Evolutionary conservation across 2,888 invertebrate genomes (phyloP).

Genomic region (Machimus atricapillus): DNA sequence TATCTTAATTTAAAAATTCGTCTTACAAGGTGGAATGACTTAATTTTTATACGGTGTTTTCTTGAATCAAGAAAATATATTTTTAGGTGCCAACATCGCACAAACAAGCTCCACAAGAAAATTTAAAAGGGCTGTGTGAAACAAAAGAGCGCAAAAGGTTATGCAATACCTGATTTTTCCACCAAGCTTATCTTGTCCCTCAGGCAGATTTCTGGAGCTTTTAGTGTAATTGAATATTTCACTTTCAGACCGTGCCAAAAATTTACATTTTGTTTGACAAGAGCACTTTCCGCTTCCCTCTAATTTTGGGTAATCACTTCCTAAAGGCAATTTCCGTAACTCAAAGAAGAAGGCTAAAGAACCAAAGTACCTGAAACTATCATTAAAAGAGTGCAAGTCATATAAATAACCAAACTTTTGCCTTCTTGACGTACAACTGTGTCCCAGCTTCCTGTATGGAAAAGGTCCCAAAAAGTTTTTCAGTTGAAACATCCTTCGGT

Average conservation of each 20-base stretch:
- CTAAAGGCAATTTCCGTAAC: background rate
- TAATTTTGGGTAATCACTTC: background rate
- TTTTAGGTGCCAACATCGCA: background rate
- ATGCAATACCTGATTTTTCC: background rate
- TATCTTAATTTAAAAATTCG: no score
- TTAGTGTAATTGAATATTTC: background rate
- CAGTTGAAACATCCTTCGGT: background rate
- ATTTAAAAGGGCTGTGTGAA: background rate
- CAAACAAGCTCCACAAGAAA: background rate
- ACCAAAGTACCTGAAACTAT: slow-evolving; percentile 19
- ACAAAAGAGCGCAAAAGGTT: background rate
- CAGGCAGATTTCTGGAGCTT: background rate
- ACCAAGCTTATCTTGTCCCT: background rate
- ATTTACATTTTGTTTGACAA: background rate
- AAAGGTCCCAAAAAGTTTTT: background rate
- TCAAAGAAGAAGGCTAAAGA: background rate
- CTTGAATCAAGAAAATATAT: background rate
- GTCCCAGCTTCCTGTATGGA: background rate
- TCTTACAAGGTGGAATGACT: background rate
- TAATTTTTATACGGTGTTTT: background rate
- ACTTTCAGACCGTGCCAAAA: background rate
- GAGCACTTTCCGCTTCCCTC: background rate
- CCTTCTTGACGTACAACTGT: background rate
- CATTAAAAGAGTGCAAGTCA: slow-evolving; percentile 25
- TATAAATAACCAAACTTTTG: slow-evolving; percentile 38